Conservation (phyloP, 2,888 invertebrate species). For the Melolontha melolontha region DNA sequence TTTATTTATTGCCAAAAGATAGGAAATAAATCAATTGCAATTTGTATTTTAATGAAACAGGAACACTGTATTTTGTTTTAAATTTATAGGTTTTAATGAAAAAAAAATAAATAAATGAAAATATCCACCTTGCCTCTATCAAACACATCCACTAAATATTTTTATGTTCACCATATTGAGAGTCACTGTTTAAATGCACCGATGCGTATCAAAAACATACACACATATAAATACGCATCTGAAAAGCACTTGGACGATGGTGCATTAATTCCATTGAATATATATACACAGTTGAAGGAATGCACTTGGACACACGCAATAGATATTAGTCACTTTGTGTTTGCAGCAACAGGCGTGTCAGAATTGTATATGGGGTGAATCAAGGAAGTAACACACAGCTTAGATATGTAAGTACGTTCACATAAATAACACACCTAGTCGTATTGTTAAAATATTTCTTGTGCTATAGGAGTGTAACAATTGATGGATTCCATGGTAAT, state of each 20-base stretch:
- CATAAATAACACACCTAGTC: conserved; percentile 16
- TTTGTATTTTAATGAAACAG: too few species aligned
- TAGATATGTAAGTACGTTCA: conserved; percentile 7
- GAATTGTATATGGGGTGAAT: conserved; percentile 21
- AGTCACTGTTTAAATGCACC: conserved; percentile 4
- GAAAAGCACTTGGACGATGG: conserved; percentile 1
- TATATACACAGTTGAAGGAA: conserved; percentile 20
- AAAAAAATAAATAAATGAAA: too few species aligned
- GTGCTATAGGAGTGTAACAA: conserved; percentile 13
- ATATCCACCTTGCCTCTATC: too few species aligned
- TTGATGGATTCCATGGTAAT: conserved; percentile 18
- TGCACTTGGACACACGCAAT: conserved; percentile 6
- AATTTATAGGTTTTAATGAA: too few species aligned
- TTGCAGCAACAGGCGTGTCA: conserved; percentile 16
- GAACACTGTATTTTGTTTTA: too few species aligned
- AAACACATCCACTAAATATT: too few species aligned
- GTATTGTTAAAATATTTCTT: conserved; percentile 21
- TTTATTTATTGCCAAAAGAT: too few species aligned
- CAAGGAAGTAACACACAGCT: conserved; percentile 18
- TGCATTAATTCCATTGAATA: conserved; percentile 13
- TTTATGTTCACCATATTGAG: neutral
- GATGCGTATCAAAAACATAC: conserved; percentile 9
- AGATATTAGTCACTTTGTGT: conserved; percentile 12
- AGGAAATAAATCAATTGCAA: too few species aligned
- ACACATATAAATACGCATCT: neutral